Evolutionary conservation across 1,140 invertebrate genomes (phyloP), one percentile per base, ranked within the genome.

Genomic region (Danaus plexippus): DNA sequence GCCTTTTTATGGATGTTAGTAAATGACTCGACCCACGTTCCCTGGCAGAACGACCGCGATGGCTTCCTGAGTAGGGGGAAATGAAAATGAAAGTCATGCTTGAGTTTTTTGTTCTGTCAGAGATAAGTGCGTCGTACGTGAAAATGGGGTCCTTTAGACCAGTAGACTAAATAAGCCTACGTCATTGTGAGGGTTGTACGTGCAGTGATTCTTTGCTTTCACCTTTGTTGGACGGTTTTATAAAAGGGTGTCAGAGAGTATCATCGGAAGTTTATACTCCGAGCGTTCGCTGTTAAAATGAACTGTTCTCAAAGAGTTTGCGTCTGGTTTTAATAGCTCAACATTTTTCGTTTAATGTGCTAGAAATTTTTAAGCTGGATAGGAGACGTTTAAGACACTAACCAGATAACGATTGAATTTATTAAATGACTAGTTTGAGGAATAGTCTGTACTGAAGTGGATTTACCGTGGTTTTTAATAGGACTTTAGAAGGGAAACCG

Each of bases 71-170:
- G 55, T 61, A 47, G 60, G 57, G 22, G 63, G 56, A 52, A 60
- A 60, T 62, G 63, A 60, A 70, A 70, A 63, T 57, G 65, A 67
- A 64, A 68, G 66, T 71, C 63, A 68, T 65, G 57, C 51, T 62
- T 54, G 52, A 58, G 59, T 59, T 61, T 67, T 68, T 65, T 66
- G 61, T 66, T 61, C 64, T 55, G 47, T 47, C 11, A 47, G 48
- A 68, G 66, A 68, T 68, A 68, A 68, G 66, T 68, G 62, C 50
- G 52, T 58, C 57, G 57, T 61, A 61, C 54, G 63, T 64, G 63
- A 54, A 57, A 61, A 54, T 55, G 51, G 59, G 54, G 53, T 54
- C 54, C 59, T 64, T 61, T 57, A 54, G 52, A 41, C 15, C 52
- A 48, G 46, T 42, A 55, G 50, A 50, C 46, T 47, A 55, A 58